Evolutionary conservation across 1,140 invertebrate genomes (phyloP).

Genomic region (Trichomalopsis sarcophagae): DNA sequence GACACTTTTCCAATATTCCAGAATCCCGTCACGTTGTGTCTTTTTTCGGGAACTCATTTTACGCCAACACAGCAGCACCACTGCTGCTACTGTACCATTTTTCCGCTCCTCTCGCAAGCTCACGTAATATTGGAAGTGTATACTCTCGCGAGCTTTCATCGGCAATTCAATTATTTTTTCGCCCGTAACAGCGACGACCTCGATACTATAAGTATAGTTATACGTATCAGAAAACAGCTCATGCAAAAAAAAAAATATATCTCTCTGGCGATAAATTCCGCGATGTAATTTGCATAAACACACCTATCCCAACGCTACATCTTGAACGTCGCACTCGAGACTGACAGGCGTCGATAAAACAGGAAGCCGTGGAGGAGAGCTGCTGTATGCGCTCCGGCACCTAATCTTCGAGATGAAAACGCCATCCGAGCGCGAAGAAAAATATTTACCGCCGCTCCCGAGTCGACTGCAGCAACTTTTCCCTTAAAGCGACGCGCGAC

Average conservation of each 20-base stretch:
- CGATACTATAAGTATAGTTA: too few species aligned
- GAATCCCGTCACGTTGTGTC: background rate
- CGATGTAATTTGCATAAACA: background rate
- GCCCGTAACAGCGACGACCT: too few species aligned
- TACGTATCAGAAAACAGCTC: too few species aligned
- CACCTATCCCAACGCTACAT: background rate
- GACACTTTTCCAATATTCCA: background rate
- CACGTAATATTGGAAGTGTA: background rate
- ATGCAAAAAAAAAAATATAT: too few species aligned
- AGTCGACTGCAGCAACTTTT: conserved; percentile 17
- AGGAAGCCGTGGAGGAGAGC: background rate
- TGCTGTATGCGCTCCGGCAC: too few species aligned
- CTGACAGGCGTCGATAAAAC: background rate
- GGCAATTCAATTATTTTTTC: background rate
- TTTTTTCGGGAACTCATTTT: conserved; percentile 12
- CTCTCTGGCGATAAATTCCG: too few species aligned
- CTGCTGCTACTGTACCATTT: background rate
- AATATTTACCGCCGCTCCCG: conserved; percentile 25
- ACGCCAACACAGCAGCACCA: background rate
- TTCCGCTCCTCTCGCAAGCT: background rate
- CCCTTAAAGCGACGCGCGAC: background rate
- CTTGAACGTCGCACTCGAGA: background rate
- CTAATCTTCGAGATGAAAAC: too few species aligned
- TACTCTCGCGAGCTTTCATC: background rate
- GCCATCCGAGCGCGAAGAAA: background rate